These are phyloP conservation scores for Zygaena filipendulae DNA, from an alignment of 2,888 invertebrate genomes.

Conservation along the genomic window DNA sequence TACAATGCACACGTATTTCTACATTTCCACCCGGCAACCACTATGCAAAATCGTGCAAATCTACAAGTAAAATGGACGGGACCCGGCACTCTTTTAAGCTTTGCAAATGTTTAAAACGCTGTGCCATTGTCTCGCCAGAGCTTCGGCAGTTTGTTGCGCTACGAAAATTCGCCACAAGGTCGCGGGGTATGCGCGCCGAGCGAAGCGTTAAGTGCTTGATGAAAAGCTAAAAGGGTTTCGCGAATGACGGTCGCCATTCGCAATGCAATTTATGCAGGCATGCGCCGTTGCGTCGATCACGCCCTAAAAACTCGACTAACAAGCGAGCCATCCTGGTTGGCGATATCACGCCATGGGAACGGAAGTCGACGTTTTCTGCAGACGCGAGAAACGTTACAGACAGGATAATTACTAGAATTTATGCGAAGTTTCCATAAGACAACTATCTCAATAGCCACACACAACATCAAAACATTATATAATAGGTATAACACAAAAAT, in stretches of 20 bases:
- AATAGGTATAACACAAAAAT: too few relatives aligned
- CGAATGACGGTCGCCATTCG: too few relatives aligned
- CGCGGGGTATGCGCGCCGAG: constrained; percentile 24
- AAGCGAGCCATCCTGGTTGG: constrained; percentile 28
- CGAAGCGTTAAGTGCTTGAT: too few relatives aligned
- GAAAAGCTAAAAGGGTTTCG: too few relatives aligned
- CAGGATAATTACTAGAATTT: too few relatives aligned
- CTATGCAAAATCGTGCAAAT: constrained; percentile 56
- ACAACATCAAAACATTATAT: too few relatives aligned
- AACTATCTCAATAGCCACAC: constrained; percentile 22
- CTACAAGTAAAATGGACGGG: constrained; percentile 60
- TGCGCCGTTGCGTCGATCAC: constrained; percentile 58
- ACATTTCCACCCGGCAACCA: constrained; percentile 47
- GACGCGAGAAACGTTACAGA: constrained; percentile 25
- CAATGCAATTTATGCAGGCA: constrained; percentile 59
- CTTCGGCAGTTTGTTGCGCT: constrained; percentile 26
- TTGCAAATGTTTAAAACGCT: constrained; percentile 45
- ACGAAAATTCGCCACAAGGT: constrained; percentile 42
- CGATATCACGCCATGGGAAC: constrained; percentile 36
- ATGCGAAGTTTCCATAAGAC: too few relatives aligned
- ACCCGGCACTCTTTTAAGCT: constrained; percentile 50
- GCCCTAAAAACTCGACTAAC: constrained; percentile 60
- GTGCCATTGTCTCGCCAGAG: constrained; percentile 32
- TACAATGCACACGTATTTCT: constrained; percentile 54
- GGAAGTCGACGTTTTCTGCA: constrained; percentile 38